Percentiles rank a stretch among this genome's conserved stretches.
Evolutionary conservation across 2,797 vertebrate genomes (phyloP).

Genomic region (Dryobates pubescens): DNA sequence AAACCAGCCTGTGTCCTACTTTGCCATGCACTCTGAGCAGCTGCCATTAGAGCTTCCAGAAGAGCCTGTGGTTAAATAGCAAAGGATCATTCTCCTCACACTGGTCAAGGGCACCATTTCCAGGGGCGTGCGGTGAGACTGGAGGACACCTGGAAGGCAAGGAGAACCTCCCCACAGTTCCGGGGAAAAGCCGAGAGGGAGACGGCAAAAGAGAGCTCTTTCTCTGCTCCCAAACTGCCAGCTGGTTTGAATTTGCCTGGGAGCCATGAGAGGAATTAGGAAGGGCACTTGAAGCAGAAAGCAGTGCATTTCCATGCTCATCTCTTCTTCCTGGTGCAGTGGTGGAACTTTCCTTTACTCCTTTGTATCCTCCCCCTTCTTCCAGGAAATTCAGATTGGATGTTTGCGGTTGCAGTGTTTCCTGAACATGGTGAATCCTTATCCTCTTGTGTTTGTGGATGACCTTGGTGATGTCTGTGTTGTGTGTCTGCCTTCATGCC

Average conservation of each 20-base stretch:
- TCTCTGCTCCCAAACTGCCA: conserved; percentile 40
- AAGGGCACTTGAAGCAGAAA: conserved; percentile 48
- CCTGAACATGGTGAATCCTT: conserved; percentile 69
- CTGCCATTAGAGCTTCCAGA: conserved; percentile 16
- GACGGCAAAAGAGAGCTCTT: background rate
- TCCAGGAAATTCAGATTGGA: conserved; percentile 44
- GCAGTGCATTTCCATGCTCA: conserved; percentile 63
- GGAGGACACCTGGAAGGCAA: conserved; percentile 50
- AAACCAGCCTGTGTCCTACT: conserved; percentile 60
- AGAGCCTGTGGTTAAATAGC: conserved; percentile 32
- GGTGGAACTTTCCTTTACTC: conserved; percentile 49
- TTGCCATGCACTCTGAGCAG: conserved; percentile 31
- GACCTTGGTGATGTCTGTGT: conserved; percentile 23
- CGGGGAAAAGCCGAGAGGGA: background rate
- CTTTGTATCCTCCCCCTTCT: conserved; percentile 27
- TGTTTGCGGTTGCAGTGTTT: conserved; percentile 66
- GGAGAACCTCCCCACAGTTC: background rate
- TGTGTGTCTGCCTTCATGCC: conserved; percentile 39
- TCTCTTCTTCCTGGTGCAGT: conserved; percentile 57
- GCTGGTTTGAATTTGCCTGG: conserved; percentile 61
- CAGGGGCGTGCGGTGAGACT: background rate
- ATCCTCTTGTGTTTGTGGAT: conserved; percentile 61
- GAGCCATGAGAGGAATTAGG: conserved; percentile 34
- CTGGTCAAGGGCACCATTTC: background rate
- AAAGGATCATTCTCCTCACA: conserved; percentile 29